A percentile compares a stretch with the other conserved stretches of the same genome.
Conservation (phyloP, 2,888 invertebrate genomes). For the Spodoptera picta region DNA sequence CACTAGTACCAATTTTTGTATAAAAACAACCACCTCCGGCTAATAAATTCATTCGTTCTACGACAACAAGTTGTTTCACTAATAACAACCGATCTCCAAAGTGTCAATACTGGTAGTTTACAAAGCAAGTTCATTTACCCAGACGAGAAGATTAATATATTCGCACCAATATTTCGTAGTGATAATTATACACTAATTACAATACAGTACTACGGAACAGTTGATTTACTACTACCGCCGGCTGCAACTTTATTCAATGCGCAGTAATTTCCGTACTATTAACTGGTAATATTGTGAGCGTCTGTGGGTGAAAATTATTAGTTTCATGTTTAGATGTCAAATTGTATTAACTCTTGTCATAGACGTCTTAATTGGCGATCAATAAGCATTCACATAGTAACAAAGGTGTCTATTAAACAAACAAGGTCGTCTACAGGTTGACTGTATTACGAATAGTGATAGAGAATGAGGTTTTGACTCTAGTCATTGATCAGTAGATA, state of each 20-base stretch:
- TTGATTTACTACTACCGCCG: slow-evolving; percentile 37
- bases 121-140: not conserved
- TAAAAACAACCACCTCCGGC: too few relatives aligned
- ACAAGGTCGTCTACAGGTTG: too few relatives aligned
- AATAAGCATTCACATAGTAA: too few relatives aligned
- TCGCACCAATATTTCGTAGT: slow-evolving; percentile 18
- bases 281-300: slow-evolving; percentile 26
- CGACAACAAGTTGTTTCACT: too few relatives aligned
- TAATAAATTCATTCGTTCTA: too few relatives aligned
- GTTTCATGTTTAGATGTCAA: not conserved
- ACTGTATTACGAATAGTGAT: too few relatives aligned
- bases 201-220: slow-evolving; percentile 34
- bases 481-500: too few relatives aligned
- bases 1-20: too few relatives aligned
- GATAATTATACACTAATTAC: slow-evolving; percentile 48
- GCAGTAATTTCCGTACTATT: slow-evolving; percentile 46
- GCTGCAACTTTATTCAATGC: slow-evolving; percentile 35
- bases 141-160: slow-evolving; percentile 8
- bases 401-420: too few relatives aligned
- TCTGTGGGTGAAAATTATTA: slow-evolving; percentile 6
- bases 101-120: not conserved
- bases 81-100: too few relatives aligned
- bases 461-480: too few relatives aligned
- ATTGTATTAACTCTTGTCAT: not conserved
- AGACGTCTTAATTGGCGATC: too few relatives aligned